phyloP scores from a whole-genome alignment of 2,113 vertebrate genomes.

The Cranoglanis bouderius region DNA sequence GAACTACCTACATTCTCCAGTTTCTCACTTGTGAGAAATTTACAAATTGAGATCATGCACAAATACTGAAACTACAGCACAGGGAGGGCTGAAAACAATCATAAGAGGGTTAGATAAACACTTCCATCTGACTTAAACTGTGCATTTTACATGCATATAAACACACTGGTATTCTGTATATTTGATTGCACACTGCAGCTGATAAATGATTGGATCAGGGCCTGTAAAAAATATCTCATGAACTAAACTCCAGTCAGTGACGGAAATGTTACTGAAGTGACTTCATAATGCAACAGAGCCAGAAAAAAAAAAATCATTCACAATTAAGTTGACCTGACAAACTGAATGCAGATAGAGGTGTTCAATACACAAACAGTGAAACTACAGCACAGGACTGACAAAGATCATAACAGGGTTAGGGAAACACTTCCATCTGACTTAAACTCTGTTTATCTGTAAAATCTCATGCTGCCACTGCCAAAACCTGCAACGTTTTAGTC shows the following conservation, averaged over 20 bases:
- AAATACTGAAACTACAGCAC: neutral
- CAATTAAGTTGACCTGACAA: neutral
- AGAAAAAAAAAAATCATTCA: neutral
- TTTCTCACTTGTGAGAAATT: neutral
- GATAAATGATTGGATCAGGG: neutral
- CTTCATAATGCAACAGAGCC: neutral
- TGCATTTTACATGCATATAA: neutral
- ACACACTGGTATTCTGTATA: neutral
- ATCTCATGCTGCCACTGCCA: neutral
- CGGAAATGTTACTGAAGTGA: neutral
- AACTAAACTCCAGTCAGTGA: slow-evolving; percentile 13
- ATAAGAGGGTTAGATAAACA: neutral
- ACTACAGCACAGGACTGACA: neutral
- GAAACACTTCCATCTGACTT: neutral
- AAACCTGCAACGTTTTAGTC: neutral
- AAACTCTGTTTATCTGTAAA: neutral
- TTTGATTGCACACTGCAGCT: slow-evolving; percentile 11
- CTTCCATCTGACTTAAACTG: slow-evolving; percentile 10
- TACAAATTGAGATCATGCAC: neutral
- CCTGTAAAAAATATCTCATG: neutral
- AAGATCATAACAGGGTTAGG: neutral
- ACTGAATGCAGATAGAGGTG: neutral
- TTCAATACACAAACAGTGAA: neutral
- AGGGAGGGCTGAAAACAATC: neutral
- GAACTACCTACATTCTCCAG: neutral